Conservation (phyloP, 2,113 vertebrate genomes). For the Pycnonotus jocosus region DNA sequence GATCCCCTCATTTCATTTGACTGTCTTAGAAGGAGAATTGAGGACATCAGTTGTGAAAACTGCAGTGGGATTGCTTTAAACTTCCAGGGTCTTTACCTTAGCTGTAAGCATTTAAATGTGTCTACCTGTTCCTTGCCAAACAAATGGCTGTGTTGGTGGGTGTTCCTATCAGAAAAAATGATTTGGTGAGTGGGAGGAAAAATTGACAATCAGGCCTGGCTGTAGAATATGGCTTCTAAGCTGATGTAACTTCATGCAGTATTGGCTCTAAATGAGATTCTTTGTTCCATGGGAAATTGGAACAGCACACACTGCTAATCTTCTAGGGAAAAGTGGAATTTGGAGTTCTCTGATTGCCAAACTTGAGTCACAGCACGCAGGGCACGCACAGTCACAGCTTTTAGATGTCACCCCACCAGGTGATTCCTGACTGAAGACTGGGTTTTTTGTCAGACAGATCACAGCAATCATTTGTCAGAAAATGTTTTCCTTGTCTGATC, state of each 20-base stretch:
- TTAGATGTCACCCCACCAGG: not conserved
- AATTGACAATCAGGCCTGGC: not conserved
- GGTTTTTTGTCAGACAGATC: not conserved
- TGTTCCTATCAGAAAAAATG: not conserved
- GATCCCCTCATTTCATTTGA: not conserved
- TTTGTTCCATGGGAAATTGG: not conserved
- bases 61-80: not conserved
- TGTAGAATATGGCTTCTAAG: not conserved
- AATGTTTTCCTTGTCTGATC: not conserved
- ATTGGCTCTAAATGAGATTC: not conserved
- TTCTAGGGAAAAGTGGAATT: not conserved
- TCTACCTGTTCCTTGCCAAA: not conserved
- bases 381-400: not conserved
- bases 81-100: not conserved
- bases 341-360: not conserved
- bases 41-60: not conserved
- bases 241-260: not conserved
- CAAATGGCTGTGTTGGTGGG: not conserved
- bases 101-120: not conserved
- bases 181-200: not conserved
- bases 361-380: not conserved
- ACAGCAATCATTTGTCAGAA: not conserved
- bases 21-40: not conserved
- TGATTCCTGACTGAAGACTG: not conserved
- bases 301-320: not conserved